Evolutionary conservation across 92 coral and sea anemone genomes (phyloP), one percentile per base, ranked within the genome.

Genomic region (Porites divaricata): DNA sequence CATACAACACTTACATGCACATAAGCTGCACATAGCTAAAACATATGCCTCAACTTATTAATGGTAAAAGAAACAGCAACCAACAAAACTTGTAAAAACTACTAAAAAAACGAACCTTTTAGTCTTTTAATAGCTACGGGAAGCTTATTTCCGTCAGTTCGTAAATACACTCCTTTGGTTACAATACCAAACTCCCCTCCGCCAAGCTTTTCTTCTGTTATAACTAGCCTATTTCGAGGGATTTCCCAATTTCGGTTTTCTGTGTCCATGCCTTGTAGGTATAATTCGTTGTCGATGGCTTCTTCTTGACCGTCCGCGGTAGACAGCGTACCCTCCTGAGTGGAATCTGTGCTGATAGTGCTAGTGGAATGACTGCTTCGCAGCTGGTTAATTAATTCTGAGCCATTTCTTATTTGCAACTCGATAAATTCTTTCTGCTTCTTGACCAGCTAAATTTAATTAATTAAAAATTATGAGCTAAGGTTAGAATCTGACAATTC

Each of bases 101-200:
- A 35, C 45, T 35, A 35, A 35, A 5, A 35, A 35, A 35, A 58
- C 79, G 17, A 65, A 93, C 98, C 97, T 93, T 89, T 95, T 22
- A 95, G 90, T 67, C 59, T 58, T 75, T 95, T 95, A 9, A 95
- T 94, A 1, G 98, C 98, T 11, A 95, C 98, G 4, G 91, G 62
- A 78, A 94, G 89, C 48, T 90, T 86, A 61, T 71, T 88, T 64
- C 92, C 95, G 26, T 92, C 95, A 0, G 64, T 87, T 58, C 94
- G 64, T 28, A 73, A 70, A 81, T 93, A 93, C 41, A 83, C 25
- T 67, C 98, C 98, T 77, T 86, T 87, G 45, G 85, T 85, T 1
- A 95, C 98, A n/a, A 89, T 72, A 0, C 98, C 98, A 93, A 93
- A 95, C 75, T 92, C 92, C 20, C 98, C 98, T 35, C 75, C 89